Conservation (phyloP, 2,113 vertebrate species). For the Tyto alba region DNA sequence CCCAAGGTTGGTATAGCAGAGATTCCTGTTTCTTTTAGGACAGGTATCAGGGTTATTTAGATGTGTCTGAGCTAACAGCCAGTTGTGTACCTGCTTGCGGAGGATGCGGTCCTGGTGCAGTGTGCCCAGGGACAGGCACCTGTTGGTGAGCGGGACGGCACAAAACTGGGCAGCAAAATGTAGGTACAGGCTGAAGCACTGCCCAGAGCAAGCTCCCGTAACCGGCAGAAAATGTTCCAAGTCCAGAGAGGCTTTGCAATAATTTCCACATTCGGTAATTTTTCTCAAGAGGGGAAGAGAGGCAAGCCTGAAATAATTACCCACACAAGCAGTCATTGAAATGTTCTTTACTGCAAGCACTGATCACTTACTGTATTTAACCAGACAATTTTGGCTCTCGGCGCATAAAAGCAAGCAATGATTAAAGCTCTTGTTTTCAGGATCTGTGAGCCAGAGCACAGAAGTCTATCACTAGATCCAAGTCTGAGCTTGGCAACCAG, state of each 20-base stretch:
- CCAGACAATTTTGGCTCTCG: slow-evolving; percentile 20
- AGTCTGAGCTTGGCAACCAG: not conserved
- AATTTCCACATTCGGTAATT: slow-evolving; percentile 46
- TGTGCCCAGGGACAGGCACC: not conserved
- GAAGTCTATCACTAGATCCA: slow-evolving; percentile 1
- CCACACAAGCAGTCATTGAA: slow-evolving; percentile 38
- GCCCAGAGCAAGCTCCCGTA: not conserved
- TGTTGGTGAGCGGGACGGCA: rapidly evolving
- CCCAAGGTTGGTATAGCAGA: not conserved
- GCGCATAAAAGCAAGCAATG: not conserved
- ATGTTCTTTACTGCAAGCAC: not conserved
- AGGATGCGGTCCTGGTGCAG: not conserved
- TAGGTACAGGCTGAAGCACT: not conserved
- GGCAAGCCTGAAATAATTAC: slow-evolving; percentile 52
- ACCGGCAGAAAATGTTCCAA: not conserved
- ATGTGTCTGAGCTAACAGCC: not conserved
- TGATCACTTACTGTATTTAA: slow-evolving; percentile 52
- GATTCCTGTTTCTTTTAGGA: not conserved
- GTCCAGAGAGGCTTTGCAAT: not conserved
- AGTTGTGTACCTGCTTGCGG: rapidly evolving
- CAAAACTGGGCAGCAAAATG: not conserved
- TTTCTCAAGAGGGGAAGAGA: slow-evolving; percentile 36
- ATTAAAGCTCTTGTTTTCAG: slow-evolving; percentile 53
- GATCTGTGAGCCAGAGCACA: slow-evolving; percentile 29
- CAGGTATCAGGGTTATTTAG: not conserved